Evolutionary conservation across 2,888 invertebrate genomes (phyloP).

Genomic region (Dascillus cervinus): DNA sequence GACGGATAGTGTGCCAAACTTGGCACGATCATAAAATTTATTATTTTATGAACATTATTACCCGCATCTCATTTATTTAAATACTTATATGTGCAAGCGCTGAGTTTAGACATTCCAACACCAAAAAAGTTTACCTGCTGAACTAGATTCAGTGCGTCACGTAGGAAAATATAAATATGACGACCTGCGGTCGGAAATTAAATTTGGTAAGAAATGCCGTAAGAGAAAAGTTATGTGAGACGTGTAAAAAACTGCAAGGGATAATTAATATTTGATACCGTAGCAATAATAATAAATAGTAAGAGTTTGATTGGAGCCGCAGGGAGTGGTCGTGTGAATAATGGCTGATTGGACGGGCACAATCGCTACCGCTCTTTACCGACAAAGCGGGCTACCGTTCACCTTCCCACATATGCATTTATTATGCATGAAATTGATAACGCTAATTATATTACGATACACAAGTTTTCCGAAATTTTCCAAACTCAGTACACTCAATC

Average conservation of each 20-base stretch:
- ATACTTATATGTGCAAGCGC: no score
- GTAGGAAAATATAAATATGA: no score
- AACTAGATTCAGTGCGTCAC: no score
- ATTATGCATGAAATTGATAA: slow-evolving; percentile 10
- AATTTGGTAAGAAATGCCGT: background rate
- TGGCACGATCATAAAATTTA: no score
- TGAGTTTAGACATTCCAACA: no score
- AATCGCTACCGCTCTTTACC: slow-evolving; percentile 13
- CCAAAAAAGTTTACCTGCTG: no score
- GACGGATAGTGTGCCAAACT: no score
- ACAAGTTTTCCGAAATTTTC: slow-evolving; percentile 2
- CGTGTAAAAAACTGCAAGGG: slow-evolving; percentile 8
- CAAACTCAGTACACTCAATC: no score
- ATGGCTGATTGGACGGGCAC: slow-evolving; percentile 15
- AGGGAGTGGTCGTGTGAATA: slow-evolving; percentile 18
- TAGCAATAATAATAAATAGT: slow-evolving; percentile 18
- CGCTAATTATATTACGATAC: slow-evolving; percentile 11
- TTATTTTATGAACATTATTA: no score
- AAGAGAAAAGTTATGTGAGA: slow-evolving; percentile 1
- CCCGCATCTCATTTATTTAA: no score
- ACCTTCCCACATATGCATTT: slow-evolving; percentile 12
- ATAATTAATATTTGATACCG: slow-evolving; percentile 17
- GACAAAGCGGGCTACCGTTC: slow-evolving; percentile 8
- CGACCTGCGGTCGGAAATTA: no score
- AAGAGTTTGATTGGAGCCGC: slow-evolving; percentile 14